Percentiles rank a stretch among this genome's conserved stretches.
Evolutionary conservation across 2,113 vertebrate genomes (phyloP).

Genomic region (Pseudorectes ferrugineus): DNA sequence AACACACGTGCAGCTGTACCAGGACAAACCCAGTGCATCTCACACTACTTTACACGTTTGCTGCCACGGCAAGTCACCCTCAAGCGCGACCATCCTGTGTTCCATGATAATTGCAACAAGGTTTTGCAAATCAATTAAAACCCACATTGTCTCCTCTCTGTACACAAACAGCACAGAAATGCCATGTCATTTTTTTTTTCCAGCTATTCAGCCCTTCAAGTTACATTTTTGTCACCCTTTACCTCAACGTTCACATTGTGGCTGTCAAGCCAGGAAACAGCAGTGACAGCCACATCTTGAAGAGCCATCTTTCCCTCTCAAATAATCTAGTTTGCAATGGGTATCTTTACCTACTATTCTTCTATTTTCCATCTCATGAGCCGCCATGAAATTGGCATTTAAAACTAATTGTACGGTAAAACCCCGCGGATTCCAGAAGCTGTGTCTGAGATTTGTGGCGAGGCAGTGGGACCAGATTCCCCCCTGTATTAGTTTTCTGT

Average conservation of each 20-base stretch:
- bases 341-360: constrained; percentile 65
- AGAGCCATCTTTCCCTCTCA: constrained; percentile 34
- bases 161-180: background rate
- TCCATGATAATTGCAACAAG: background rate
- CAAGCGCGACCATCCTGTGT: background rate
- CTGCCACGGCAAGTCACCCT: background rate
- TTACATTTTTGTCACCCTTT: constrained; percentile 12
- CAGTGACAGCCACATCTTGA: background rate
- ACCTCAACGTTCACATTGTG: background rate
- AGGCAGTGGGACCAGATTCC: constrained; percentile 57
- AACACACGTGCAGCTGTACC: background rate
- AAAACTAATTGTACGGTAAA: constrained; percentile 87
- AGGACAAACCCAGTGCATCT: background rate
- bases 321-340: constrained; percentile 68
- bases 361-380: constrained; percentile 84
- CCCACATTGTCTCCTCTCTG: background rate
- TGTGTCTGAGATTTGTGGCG: constrained; percentile 70
- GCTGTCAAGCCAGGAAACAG: background rate
- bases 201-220: background rate
- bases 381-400: constrained; percentile 93
- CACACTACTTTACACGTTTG: background rate
- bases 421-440: constrained; percentile 72
- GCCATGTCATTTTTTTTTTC: background rate
- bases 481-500: constrained; percentile 72
- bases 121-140: constrained; percentile 37